phyloP scores from a whole-genome alignment of 2,888 invertebrate species.

The Hirtodrosophila trivittata region DNA sequence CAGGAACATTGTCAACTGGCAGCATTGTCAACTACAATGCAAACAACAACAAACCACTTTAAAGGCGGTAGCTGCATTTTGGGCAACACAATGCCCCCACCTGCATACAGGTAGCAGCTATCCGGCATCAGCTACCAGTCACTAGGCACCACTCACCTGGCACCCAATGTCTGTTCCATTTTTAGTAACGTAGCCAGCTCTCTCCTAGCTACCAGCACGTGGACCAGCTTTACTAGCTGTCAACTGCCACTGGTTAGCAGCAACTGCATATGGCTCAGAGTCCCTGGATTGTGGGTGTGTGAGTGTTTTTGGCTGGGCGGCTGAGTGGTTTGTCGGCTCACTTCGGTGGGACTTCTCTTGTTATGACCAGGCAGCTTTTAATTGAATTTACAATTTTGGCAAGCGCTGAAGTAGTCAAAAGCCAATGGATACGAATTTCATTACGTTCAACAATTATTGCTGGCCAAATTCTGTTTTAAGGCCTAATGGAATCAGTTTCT shows the following conservation, averaged over 20 bases:
- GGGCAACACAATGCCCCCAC: slow-evolving; percentile 36
- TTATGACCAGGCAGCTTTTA: slow-evolving; percentile 52
- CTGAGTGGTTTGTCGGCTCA: neutral
- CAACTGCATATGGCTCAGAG: slow-evolving; percentile 15
- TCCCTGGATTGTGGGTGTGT: slow-evolving; percentile 4
- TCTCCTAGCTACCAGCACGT: neutral
- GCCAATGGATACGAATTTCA: slow-evolving; percentile 49
- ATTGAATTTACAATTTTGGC: slow-evolving; percentile 68
- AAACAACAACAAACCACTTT: slow-evolving; percentile 22
- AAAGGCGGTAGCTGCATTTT: slow-evolving; percentile 38
- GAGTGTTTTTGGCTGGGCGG: neutral
- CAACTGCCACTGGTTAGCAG: slow-evolving; percentile 8
- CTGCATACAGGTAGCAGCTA: slow-evolving; percentile 11
- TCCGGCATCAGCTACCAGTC: slow-evolving; percentile 1
- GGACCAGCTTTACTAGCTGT: neutral
- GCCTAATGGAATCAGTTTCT: slow-evolving; percentile 59
- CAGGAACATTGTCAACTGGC: slow-evolving; percentile 11
- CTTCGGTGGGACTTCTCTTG: neutral
- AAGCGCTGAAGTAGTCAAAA: slow-evolving; percentile 21
- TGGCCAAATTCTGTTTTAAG: slow-evolving; percentile 31
- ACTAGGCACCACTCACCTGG: neutral
- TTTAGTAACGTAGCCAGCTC: neutral
- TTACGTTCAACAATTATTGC: slow-evolving; percentile 48
- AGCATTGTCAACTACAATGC: slow-evolving; percentile 41
- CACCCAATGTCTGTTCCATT: too few species aligned